A percentile compares a stretch with the other conserved stretches of the same genome.
Conservation (phyloP, 1,140 invertebrate species). For the Sweltsa coloradensis region DNA sequence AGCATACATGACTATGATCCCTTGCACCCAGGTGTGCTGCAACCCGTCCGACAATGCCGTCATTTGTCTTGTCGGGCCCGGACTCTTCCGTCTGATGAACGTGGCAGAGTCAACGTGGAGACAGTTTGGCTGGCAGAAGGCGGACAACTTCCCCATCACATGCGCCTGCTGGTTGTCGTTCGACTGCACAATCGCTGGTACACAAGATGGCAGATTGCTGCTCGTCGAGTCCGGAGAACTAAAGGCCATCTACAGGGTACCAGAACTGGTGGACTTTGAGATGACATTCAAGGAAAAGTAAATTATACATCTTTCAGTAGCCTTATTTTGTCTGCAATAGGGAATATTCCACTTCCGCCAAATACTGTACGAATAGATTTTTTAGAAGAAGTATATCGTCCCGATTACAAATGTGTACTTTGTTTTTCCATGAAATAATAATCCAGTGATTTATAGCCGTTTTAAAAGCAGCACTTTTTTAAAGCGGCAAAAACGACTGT, state of each 20-base stretch:
- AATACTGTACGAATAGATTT: no score
- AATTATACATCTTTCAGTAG: no score
- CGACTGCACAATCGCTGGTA: slow-evolving; percentile 66
- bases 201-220: slow-evolving; percentile 54
- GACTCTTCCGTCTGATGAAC: slow-evolving; percentile 64
- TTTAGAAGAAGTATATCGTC: no score
- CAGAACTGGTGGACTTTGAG: slow-evolving; percentile 38
- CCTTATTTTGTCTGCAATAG: no score
- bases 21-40: slow-evolving; percentile 50
- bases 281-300: no score
- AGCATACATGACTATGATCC: no score
- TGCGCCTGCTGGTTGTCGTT: slow-evolving; percentile 58
- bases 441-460: no score
- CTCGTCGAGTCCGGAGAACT: slow-evolving; percentile 69
- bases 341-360: no score
- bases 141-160: slow-evolving; percentile 57
- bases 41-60: slow-evolving; percentile 67
- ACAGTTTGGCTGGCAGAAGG: slow-evolving; percentile 70
- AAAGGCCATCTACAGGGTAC: slow-evolving; percentile 43
- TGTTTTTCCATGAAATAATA: no score
- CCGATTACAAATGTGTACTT: no score
- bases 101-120: slow-evolving; percentile 69
- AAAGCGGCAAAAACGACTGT: no score
- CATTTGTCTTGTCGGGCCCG: slow-evolving; percentile 56
- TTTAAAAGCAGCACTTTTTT: no score